Percentiles rank a stretch among this genome's conserved stretches.
Conservation (phyloP, 2,113 vertebrate species). For the Hypomesus transpacificus region DNA sequence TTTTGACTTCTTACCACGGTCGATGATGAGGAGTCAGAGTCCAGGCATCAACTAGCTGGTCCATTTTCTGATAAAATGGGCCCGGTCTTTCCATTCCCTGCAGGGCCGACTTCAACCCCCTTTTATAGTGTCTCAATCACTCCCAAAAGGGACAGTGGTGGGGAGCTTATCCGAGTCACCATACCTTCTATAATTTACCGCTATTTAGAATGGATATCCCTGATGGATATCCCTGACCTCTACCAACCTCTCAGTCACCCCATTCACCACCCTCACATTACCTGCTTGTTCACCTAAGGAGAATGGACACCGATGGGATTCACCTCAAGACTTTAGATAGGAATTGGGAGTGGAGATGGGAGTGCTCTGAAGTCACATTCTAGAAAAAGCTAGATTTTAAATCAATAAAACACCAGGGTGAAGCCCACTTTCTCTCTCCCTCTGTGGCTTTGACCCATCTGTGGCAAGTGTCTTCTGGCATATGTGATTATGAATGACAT, state of each 20-base stretch:
- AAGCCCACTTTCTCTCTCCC: constrained; percentile 1
- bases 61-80: constrained; percentile 60
- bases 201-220: constrained; percentile 21
- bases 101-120: constrained; percentile 32
- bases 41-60: constrained; percentile 30
- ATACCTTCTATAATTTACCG: constrained; percentile 40
- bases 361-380: neutral
- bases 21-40: constrained; percentile 20
- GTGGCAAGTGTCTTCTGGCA: constrained; percentile 48
- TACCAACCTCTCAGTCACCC: neutral
- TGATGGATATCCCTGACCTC: neutral
- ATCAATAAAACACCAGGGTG: constrained; percentile 1
- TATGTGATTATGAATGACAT: constrained; percentile 54
- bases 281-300: neutral
- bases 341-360: neutral
- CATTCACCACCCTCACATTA: neutral
- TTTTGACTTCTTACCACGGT: constrained; percentile 9
- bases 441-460: constrained; percentile 22
- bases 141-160: constrained; percentile 30
- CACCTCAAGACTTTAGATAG: neutral
- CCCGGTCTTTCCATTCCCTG: constrained; percentile 5
- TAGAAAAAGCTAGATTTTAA: constrained; percentile 6
- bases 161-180: constrained; percentile 47
- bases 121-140: constrained; percentile 21
- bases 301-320: neutral